Percentiles rank a stretch among this genome's conserved stretches.
These are phyloP conservation scores for Ryuthela nishihirai DNA, from an alignment of 2,888 invertebrate genomes.

Conservation along the genomic window DNA sequence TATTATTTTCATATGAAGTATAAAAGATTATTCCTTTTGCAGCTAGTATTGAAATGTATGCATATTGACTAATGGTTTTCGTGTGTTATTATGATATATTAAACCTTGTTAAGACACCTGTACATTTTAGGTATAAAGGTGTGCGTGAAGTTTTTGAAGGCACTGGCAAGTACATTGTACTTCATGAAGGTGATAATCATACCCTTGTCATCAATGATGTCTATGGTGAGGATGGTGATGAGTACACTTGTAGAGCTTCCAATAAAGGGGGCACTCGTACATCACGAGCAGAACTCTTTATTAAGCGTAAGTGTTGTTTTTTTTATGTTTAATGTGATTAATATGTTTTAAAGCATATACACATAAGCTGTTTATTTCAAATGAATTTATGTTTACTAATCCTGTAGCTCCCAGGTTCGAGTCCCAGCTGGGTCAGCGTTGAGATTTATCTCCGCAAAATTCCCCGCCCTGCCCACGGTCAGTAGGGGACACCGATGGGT, in stretches of 20 bases:
- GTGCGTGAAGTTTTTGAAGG: conserved; percentile 91
- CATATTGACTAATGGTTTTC: not conserved
- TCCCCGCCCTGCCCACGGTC: too few relatives aligned
- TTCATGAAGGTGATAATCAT: conserved; percentile 78
- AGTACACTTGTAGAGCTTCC: conserved; percentile 91
- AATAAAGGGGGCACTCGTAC: conserved; percentile 94
- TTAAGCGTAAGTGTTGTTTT: conserved; percentile 86
- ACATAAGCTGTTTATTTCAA: too few relatives aligned
- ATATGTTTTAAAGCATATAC: too few relatives aligned
- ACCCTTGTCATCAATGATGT: conserved; percentile 87
- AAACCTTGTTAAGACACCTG: not conserved
- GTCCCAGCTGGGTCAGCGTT: too few relatives aligned
- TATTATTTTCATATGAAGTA: too few relatives aligned
- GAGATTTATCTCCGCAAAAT: too few relatives aligned
- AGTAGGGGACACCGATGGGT: too few relatives aligned
- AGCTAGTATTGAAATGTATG: not conserved
- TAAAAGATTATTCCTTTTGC: conserved; percentile 5
- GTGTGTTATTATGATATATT: not conserved
- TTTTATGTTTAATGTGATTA: too few relatives aligned
- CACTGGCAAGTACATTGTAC: conserved; percentile 79
- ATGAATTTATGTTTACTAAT: too few relatives aligned
- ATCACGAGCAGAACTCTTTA: conserved; percentile 89
- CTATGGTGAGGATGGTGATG: conserved; percentile 97
- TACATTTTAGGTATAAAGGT: conserved; percentile 76
- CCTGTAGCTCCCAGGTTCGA: too few relatives aligned